phyloP scores from a whole-genome alignment of 2,888 invertebrate species.

The Pecten maximus region DNA sequence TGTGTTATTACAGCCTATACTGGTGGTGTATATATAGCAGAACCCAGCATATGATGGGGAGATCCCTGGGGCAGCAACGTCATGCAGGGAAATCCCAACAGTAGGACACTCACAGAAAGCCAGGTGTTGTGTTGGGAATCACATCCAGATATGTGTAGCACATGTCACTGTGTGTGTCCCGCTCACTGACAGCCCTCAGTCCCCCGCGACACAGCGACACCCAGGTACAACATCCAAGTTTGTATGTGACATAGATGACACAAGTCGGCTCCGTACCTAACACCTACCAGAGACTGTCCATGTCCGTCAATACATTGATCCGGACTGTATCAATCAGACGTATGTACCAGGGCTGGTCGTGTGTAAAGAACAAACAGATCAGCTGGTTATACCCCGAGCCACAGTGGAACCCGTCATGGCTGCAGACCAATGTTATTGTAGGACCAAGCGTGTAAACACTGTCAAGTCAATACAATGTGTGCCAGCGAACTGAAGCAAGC shows the following conservation, averaged over 20 bases:
- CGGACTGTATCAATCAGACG: neutral
- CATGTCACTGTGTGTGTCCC: neutral
- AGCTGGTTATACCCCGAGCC: neutral
- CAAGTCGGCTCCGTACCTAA: conserved; percentile 19
- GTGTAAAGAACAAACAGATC: conserved; percentile 12
- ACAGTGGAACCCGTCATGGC: neutral
- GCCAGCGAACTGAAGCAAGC: neutral
- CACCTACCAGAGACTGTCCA: neutral
- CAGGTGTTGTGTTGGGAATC: neutral
- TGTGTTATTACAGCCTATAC: neutral
- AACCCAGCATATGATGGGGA: neutral
- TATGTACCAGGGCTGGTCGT: neutral
- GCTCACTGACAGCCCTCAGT: neutral
- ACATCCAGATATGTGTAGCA: neutral
- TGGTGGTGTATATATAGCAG: neutral
- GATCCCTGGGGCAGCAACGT: neutral
- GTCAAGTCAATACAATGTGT: neutral
- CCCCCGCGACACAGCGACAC: neutral
- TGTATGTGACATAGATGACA: neutral
- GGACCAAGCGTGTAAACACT: neutral
- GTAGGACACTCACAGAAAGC: neutral
- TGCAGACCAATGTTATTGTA: neutral
- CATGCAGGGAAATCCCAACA: neutral
- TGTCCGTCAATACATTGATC: conserved; percentile 7
- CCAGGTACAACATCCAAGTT: neutral